Evolutionary conservation across 2,113 vertebrate species (phyloP).

Genomic region (Benitochromis conjunctus): DNA sequence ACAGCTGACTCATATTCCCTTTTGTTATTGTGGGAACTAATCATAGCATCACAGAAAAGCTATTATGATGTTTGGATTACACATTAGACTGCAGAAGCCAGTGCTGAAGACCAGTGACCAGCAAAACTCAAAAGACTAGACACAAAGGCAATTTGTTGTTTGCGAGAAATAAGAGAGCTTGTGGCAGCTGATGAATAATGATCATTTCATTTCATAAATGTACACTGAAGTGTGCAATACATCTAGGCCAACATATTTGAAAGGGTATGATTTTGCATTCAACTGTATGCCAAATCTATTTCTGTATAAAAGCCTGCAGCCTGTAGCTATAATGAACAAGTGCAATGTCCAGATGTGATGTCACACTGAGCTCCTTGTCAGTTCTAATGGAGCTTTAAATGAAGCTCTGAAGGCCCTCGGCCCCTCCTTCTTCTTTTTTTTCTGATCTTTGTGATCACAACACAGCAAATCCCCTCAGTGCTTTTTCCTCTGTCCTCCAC

Average conservation of each 20-base stretch:
- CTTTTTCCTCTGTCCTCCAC: neutral
- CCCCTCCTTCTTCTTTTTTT: conserved; percentile 25
- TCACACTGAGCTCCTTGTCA: conserved; percentile 36
- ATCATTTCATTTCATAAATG: neutral
- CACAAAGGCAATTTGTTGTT: conserved; percentile 3
- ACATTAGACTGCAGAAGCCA: conserved; percentile 11
- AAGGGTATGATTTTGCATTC: conserved; percentile 2
- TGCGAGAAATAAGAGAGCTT: neutral
- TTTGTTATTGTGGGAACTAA: conserved; percentile 24
- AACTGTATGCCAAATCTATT: conserved; percentile 3
- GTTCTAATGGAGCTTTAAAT: conserved; percentile 52
- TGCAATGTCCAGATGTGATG: conserved; percentile 61
- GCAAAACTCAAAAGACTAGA: neutral
- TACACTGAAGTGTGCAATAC: neutral
- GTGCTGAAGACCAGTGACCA: conserved; percentile 4
- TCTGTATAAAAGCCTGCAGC: neutral
- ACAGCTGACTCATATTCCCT: conserved; percentile 31
- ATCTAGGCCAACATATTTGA: conserved; percentile 1
- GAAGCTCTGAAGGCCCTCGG: conserved; percentile 23
- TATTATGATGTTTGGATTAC: conserved; percentile 25
- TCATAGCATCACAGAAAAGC: conserved; percentile 33
- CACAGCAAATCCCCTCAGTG: neutral
- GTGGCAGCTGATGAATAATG: conserved; percentile 25
- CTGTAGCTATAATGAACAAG: conserved; percentile 28
- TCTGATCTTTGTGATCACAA: conserved; percentile 7